phyloP scores from a whole-genome alignment of 2,888 invertebrate species.

The Perizoma affinitatum region DNA sequence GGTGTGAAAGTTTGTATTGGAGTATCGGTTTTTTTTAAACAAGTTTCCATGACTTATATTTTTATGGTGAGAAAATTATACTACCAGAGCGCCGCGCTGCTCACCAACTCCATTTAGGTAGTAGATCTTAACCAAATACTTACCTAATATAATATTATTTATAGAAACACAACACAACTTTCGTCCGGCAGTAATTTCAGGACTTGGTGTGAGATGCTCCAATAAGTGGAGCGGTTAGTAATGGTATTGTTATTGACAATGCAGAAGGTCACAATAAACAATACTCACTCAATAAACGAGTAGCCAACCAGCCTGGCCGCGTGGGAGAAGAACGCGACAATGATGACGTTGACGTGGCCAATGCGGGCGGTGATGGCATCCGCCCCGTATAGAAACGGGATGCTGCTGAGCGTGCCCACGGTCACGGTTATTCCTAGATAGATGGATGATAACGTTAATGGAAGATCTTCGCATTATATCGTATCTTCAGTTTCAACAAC shows the following conservation, averaged over 20 bases:
- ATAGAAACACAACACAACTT: no score
- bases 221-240: background rate
- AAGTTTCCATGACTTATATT: no score
- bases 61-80: no score
- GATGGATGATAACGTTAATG: constrained; percentile 38
- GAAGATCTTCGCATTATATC: constrained; percentile 10
- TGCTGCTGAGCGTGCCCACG: constrained; percentile 92
- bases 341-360: constrained; percentile 93
- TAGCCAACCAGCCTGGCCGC: constrained; percentile 92
- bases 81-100: no score
- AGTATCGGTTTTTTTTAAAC: no score
- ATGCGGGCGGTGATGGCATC: constrained; percentile 92
- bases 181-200: no score
- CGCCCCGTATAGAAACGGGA: constrained; percentile 93
- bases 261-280: constrained; percentile 26
- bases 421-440: constrained; percentile 90
- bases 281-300: constrained; percentile 91
- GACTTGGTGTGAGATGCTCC: no score
- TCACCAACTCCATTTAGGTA: no score
- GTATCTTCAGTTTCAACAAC: no score
- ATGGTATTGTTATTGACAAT: constrained; percentile 16
- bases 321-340: constrained; percentile 93
- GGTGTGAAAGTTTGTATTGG: no score
- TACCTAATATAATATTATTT: no score
- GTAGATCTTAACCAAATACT: no score